A percentile compares a stretch with the other conserved stretches of the same genome.
Evolutionary conservation across 2,113 vertebrate genomes (phyloP).

Genomic region (Ctenomys sociabilis): DNA sequence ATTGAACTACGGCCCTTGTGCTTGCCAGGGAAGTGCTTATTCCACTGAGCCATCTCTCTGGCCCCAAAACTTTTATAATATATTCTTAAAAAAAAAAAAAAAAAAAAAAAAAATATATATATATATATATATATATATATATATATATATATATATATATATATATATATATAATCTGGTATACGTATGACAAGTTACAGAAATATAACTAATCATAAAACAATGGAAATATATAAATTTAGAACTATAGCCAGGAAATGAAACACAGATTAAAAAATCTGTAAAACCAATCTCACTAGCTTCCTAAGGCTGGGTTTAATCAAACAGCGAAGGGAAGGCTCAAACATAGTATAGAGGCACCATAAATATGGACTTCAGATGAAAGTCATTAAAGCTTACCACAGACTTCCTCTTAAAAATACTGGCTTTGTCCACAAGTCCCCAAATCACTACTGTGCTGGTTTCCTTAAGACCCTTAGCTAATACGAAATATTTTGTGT

Average conservation of each 20-base stretch:
- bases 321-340: conserved; percentile 25
- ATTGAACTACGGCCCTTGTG: too few relatives aligned
- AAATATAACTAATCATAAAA: conserved; percentile 47
- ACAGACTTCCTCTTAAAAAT: conserved; percentile 13
- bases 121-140: too few relatives aligned
- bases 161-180: too few relatives aligned
- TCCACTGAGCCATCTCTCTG: too few relatives aligned
- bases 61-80: too few relatives aligned
- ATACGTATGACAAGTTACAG: neutral
- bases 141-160: too few relatives aligned
- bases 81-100: too few relatives aligned
- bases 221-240: neutral
- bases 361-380: neutral
- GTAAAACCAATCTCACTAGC: neutral
- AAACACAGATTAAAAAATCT: neutral
- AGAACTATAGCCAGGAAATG: neutral
- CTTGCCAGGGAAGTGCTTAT: too few relatives aligned
- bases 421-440: neutral
- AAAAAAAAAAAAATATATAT: too few relatives aligned
- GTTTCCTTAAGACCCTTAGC: neutral
- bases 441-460: neutral
- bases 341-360: neutral
- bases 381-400: neutral
- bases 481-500: conserved; percentile 3
- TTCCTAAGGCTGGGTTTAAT: conserved; percentile 15